These are phyloP conservation scores for Stylophora pistillata DNA, from an alignment of 64 coral and sea anemone genomes.

Conservation along the genomic window DNA sequence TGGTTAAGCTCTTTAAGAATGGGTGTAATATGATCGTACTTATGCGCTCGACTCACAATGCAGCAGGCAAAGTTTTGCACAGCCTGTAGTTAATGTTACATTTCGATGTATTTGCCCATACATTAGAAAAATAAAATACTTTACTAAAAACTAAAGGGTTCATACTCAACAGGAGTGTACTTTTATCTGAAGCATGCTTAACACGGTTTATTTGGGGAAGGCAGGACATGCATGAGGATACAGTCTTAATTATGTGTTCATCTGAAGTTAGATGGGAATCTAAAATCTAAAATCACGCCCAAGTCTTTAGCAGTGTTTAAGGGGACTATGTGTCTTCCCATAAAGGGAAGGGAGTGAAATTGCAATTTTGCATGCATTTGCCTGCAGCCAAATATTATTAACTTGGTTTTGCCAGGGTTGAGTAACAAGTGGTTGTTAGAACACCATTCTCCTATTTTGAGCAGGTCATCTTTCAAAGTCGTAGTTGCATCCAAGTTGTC, in stretches of 20 bases:
- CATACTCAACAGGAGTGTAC: no score
- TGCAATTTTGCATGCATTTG: neutral
- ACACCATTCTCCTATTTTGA: neutral
- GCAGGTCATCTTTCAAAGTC: no score
- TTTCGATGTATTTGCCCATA: neutral
- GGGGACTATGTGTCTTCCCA: neutral
- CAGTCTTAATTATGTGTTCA: conserved; percentile 4
- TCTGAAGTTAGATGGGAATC: neutral
- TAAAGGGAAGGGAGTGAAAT: neutral
- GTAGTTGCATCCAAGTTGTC: no score
- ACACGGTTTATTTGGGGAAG: neutral
- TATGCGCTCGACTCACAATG: neutral
- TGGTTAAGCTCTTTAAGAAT: neutral
- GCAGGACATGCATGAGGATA: neutral
- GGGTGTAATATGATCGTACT: neutral
- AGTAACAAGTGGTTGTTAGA: conserved; percentile 14
- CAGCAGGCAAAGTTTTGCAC: neutral
- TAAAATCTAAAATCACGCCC: neutral
- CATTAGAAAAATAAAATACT: neutral
- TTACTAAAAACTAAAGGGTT: neutral
- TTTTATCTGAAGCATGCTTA: conserved; percentile 13
- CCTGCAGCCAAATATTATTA: conserved; percentile 14
- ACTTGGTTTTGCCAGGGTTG: neutral
- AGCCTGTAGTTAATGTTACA: neutral
- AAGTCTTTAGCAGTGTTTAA: neutral